phyloP scores from a whole-genome alignment of 2,113 vertebrate species.

The Oncorhynchus masou region DNA sequence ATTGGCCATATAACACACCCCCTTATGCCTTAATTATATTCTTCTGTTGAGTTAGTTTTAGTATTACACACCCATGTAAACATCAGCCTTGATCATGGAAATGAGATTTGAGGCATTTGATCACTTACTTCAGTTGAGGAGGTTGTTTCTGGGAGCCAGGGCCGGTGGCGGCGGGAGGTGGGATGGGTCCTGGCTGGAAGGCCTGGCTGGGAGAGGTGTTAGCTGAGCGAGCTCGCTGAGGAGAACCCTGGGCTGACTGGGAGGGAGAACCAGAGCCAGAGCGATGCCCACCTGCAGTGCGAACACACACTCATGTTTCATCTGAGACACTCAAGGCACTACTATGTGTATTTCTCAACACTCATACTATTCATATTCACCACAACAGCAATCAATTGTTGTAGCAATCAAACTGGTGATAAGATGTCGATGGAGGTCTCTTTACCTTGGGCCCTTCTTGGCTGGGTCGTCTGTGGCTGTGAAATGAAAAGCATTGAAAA shows the following conservation, averaged over 20 bases:
- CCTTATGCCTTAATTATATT: no score
- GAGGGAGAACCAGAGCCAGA: constrained; percentile 83
- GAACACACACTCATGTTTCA: not conserved
- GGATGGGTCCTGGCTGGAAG: constrained; percentile 79
- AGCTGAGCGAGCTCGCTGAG: constrained; percentile 85
- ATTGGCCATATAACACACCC: no score
- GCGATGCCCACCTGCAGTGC: constrained; percentile 79
- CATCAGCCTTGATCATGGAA: no score
- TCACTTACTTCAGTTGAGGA: constrained; percentile 88
- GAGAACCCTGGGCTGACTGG: constrained; percentile 88
- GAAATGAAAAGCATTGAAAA: constrained; percentile 1
- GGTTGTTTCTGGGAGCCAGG: constrained; percentile 78
- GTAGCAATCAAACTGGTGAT: not conserved
- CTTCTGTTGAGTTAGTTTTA: no score
- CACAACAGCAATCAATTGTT: not conserved
- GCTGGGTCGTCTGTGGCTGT: constrained; percentile 79
- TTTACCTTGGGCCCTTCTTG: constrained; percentile 64
- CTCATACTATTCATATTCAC: not conserved
- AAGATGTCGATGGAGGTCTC: not conserved
- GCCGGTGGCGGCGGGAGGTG: constrained; percentile 64
- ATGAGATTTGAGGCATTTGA: no score
- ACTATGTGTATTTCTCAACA: not conserved
- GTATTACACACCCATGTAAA: no score
- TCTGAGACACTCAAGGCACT: not conserved
- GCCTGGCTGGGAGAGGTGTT: constrained; percentile 86